Conservation (phyloP, 1,140 invertebrate genomes). For the Adoxophyes honmai region DNA sequence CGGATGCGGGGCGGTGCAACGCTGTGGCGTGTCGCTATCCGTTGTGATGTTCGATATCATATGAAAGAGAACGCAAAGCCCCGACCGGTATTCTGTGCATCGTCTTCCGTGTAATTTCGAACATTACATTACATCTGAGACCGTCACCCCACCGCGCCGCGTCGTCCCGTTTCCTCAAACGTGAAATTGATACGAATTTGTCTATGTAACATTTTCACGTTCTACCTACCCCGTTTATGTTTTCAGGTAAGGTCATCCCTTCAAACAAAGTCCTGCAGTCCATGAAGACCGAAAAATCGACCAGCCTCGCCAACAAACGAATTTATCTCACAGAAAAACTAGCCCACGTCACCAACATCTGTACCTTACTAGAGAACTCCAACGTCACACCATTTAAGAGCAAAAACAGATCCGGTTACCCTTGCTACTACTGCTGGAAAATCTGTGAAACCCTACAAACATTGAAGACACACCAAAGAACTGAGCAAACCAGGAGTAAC, state of each 20-base stretch:
- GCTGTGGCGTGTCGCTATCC: too few relatives aligned
- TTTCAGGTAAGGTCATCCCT: slow-evolving; percentile 42
- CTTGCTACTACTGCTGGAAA: slow-evolving; percentile 58
- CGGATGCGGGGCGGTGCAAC: too few relatives aligned
- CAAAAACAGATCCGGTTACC: slow-evolving; percentile 47
- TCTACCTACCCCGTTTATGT: too few relatives aligned
- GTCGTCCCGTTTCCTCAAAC: too few relatives aligned
- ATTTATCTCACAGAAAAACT: slow-evolving; percentile 46
- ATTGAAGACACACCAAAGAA: slow-evolving; percentile 36
- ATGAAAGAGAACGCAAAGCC: too few relatives aligned
- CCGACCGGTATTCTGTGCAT: too few relatives aligned
- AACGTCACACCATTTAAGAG: slow-evolving; percentile 57
- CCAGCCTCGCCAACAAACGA: neutral
- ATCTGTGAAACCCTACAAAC: slow-evolving; percentile 44
- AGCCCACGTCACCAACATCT: slow-evolving; percentile 46
- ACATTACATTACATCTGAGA: too few relatives aligned
- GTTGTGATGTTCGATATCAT: too few relatives aligned
- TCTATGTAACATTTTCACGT: too few relatives aligned
- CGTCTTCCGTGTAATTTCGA: too few relatives aligned
- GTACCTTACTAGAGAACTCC: slow-evolving; percentile 42
- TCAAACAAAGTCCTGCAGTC: slow-evolving; percentile 40
- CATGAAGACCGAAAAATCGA: slow-evolving; percentile 30
- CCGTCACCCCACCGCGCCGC: too few relatives aligned
- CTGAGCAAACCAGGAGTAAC: slow-evolving; percentile 41
- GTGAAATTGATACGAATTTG: too few relatives aligned